Percentiles rank a stretch among this genome's conserved stretches.
These are phyloP conservation scores for Limulus polyphemus DNA, from an alignment of 2,888 invertebrate species.

Conservation along the genomic window DNA sequence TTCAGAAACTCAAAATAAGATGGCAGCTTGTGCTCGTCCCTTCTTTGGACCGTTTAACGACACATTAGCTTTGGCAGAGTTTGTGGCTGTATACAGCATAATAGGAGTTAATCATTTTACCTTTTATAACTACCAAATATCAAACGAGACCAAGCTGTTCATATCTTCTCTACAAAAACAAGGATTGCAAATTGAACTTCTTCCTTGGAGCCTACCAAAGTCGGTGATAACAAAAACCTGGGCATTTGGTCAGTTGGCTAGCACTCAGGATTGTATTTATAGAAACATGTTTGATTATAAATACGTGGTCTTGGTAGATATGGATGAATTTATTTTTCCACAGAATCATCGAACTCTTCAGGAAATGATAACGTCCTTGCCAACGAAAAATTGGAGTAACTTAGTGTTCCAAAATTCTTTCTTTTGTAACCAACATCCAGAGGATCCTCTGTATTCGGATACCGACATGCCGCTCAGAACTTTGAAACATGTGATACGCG, in stretches of 20 bases:
- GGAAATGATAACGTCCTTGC: conserved; percentile 4
- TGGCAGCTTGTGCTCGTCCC: conserved; percentile 30
- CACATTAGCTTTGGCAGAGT: conserved; percentile 26
- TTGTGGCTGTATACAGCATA: conserved; percentile 29
- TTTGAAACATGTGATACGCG: too few relatives aligned
- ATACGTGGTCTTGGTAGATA: conserved; percentile 13
- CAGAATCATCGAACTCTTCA: conserved; percentile 5
- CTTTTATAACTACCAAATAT: conserved; percentile 10
- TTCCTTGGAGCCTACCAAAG: conserved; percentile 12
- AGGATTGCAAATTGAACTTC: conserved; percentile 9
- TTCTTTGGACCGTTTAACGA: conserved; percentile 29
- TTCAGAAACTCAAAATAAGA: not conserved
- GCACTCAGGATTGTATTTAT: conserved; percentile 18
- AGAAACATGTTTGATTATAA: conserved; percentile 5
- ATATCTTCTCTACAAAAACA: not conserved
- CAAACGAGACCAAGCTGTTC: not conserved
- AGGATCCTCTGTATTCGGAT: too few relatives aligned
- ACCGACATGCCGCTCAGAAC: too few relatives aligned
- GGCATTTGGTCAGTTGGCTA: conserved; percentile 15
- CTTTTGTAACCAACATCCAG: conserved; percentile 5
- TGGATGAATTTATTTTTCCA: conserved; percentile 17
- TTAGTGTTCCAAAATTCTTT: conserved; percentile 11
- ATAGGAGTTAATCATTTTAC: conserved; percentile 17
- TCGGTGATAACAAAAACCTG: conserved; percentile 7
- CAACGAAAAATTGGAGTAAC: not conserved